Conservation (phyloP, 2,888 invertebrate genomes). For the Drosophila buzzatii region DNA sequence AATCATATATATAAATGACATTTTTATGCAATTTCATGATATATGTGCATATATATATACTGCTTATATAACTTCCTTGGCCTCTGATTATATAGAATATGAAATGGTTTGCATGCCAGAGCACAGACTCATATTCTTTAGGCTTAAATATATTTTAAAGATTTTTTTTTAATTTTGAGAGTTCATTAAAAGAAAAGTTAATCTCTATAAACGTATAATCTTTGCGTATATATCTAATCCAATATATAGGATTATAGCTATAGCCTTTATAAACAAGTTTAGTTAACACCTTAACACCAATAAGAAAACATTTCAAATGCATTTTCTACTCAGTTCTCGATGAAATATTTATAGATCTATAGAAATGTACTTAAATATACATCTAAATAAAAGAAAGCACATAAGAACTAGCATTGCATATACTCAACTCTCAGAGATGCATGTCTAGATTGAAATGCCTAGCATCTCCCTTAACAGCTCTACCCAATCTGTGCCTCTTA, state of each 20-base stretch:
- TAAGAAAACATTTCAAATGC: background rate
- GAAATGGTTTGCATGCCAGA: background rate
- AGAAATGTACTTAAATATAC: background rate
- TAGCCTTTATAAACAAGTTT: background rate
- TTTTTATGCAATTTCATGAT: background rate
- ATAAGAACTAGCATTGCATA: background rate
- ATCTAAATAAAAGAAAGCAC: background rate
- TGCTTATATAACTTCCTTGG: background rate
- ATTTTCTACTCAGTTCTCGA: background rate
- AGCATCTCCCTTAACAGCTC: too few relatives aligned
- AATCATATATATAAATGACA: background rate
- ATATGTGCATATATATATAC: background rate
- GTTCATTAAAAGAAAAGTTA: background rate
- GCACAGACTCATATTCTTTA: background rate
- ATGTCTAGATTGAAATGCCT: too few relatives aligned
- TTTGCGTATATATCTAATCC: background rate
- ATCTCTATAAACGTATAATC: too few relatives aligned
- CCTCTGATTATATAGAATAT: background rate
- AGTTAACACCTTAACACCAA: background rate
- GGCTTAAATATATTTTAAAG: background rate
- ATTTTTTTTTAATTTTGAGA: background rate
- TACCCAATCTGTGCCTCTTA: too few relatives aligned
- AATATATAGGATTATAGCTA: background rate
- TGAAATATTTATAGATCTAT: background rate
- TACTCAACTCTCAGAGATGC: too few relatives aligned